Conservation (phyloP, 2,113 vertebrate species). For the Oostethus manadensis region DNA sequence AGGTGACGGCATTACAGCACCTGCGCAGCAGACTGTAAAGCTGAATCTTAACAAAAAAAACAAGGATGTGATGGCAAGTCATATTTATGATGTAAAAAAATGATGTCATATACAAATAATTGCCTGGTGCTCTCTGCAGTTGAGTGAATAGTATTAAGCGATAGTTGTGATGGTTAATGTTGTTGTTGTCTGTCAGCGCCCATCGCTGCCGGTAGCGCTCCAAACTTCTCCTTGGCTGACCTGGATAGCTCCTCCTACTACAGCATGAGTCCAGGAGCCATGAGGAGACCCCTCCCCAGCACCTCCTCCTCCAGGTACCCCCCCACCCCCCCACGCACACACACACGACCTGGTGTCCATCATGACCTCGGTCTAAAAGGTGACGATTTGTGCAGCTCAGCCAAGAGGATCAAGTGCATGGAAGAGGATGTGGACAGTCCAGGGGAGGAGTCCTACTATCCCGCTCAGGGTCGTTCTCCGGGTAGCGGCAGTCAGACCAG, state of each 20-base stretch:
- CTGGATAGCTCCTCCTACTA: slow-evolving; percentile 99
- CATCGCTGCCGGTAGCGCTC: slow-evolving; percentile 94
- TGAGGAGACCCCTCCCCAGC: slow-evolving; percentile 95
- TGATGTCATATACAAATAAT: too few species aligned
- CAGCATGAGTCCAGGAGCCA: slow-evolving; percentile 98
- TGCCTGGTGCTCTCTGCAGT: too few species aligned
- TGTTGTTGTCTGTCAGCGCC: slow-evolving; percentile 73
- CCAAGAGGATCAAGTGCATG: slow-evolving; percentile 98
- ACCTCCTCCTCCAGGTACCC: slow-evolving; percentile 87
- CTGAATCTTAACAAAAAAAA: too few species aligned
- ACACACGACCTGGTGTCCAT: background rate
- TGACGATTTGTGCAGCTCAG: slow-evolving; percentile 73
- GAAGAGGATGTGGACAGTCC: slow-evolving; percentile 99
- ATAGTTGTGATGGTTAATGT: background rate
- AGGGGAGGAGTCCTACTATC: slow-evolving; percentile 93
- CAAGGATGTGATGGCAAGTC: too few species aligned
- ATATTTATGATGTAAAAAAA: too few species aligned
- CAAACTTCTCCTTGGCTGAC: slow-evolving; percentile 96
- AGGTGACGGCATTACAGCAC: too few species aligned
- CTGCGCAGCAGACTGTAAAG: too few species aligned
- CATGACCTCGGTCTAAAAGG: background rate
- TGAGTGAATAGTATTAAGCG: too few species aligned
- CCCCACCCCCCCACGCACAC: background rate
- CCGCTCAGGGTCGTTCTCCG: slow-evolving; percentile 91
- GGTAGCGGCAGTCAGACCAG: slow-evolving; percentile 92